A percentile compares a stretch with the other conserved stretches of the same genome.
phyloP scores from a whole-genome alignment of 2,888 invertebrate species.

The Polietes domitor region DNA sequence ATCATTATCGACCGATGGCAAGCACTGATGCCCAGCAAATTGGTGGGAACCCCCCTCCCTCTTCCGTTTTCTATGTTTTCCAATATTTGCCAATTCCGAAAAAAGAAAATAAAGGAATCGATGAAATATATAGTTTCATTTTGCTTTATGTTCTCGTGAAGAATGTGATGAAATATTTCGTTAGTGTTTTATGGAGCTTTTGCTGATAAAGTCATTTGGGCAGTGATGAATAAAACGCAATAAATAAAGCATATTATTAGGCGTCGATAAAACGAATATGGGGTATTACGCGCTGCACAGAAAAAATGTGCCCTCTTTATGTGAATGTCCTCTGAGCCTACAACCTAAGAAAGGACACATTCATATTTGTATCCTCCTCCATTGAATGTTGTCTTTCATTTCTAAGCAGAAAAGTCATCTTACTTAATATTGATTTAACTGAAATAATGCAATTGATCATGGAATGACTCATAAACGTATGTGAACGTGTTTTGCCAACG shows the following conservation, averaged over 20 bases:
- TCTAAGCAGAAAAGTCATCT: too few species aligned
- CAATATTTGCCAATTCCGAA: not conserved
- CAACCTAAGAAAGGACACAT: too few species aligned
- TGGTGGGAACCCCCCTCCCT: not conserved
- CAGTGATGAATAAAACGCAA: not conserved
- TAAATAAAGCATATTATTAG: conserved; percentile 25
- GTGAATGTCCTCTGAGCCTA: too few species aligned
- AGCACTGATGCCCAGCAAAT: not conserved
- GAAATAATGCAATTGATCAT: too few species aligned
- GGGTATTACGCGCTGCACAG: too few species aligned
- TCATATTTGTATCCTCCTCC: too few species aligned
- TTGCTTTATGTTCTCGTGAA: not conserved
- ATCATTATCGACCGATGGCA: not conserved
- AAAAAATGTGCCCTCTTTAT: too few species aligned
- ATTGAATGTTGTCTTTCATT: too few species aligned
- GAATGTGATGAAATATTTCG: conserved; percentile 9
- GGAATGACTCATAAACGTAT: too few species aligned
- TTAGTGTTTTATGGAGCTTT: not conserved
- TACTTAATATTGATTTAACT: too few species aligned
- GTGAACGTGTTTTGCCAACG: too few species aligned
- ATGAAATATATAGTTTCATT: conserved; percentile 1
- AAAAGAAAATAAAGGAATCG: not conserved
- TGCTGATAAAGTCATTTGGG: conserved; percentile 6
- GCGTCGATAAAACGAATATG: not conserved
- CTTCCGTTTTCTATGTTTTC: not conserved